Evolutionary conservation across 1,140 invertebrate species (phyloP), one percentile per base, ranked within the genome.

Genomic region (Aphaenogaster rudis): DNA sequence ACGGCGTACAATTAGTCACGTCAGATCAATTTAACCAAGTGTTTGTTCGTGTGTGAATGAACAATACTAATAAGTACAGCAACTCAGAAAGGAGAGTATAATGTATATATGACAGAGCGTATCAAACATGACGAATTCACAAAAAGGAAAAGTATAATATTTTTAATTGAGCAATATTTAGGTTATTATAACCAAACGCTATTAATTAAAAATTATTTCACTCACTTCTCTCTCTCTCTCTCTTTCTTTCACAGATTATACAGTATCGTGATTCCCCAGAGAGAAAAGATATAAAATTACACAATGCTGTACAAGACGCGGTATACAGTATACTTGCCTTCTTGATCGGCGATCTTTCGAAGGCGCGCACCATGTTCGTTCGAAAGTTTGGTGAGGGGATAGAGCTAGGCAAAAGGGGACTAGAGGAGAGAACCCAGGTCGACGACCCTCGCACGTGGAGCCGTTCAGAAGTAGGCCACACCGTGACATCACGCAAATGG

Each of bases 391-490:
- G 50, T 48, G 54, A 77, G 78, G 79, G 67, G 66, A 79, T 80
- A 86, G 77, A 88, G 67, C 72, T 91, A 91, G 89, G 89, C 89
- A 88, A 91, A 88, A 91, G 86, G 81, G 90, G 88, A 80, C 88
- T 92, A 90, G 79, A 91, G 77, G 90, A 88, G 92, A 87, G 80
- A 69, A 72, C 42, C 76, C 79, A 79, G 93, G 93, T 93, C 93
- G 89, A 91, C 91, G 93, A 94, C 93, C 93, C 91, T 91, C 92
- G 92, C 93, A 94, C 93, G 93, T 94, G 93, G 93, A 94, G 91
- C 84, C 28, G 92, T 90, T 90, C 87, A 77, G 88, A 94, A 94
- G 93, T 94, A 94, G 93, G 93, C 93, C 93, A 93, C 90, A 84
- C 72, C 91, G 93, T 94, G 93, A 94, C 93, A 94, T 94, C 93